These are phyloP conservation scores for Tetrapedia diversipes DNA, from an alignment of 2,888 invertebrate genomes.

Conservation along the genomic window DNA sequence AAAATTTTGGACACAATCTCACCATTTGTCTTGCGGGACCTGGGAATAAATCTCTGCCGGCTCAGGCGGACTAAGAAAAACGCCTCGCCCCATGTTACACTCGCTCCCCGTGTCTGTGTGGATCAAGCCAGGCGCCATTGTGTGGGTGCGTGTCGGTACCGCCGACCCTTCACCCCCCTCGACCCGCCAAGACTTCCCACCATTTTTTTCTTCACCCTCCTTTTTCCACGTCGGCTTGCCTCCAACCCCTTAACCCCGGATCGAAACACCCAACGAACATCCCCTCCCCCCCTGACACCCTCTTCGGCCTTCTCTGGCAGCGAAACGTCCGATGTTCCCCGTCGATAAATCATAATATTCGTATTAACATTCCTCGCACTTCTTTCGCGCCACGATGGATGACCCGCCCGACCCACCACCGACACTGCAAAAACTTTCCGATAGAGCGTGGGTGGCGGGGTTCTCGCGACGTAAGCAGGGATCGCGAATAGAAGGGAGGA, in stretches of 20 bases:
- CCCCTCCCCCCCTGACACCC: background rate
- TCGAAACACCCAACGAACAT: constrained; percentile 49
- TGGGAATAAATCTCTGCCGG: constrained; percentile 87
- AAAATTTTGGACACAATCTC: constrained; percentile 92
- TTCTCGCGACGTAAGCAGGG: constrained; percentile 61
- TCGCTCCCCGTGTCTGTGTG: constrained; percentile 28
- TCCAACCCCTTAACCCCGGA: constrained; percentile 61
- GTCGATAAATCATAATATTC: constrained; percentile 81
- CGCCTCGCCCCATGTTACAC: constrained; percentile 81
- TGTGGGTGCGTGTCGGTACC: constrained; percentile 37
- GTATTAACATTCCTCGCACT: constrained; percentile 81
- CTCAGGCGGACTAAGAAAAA: constrained; percentile 85
- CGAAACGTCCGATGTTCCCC: constrained; percentile 71
- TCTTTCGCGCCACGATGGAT: constrained; percentile 74
- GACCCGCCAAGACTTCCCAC: constrained; percentile 63
- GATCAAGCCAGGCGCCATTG: constrained; percentile 24
- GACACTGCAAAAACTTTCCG: constrained; percentile 60
- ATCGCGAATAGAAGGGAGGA: constrained; percentile 19
- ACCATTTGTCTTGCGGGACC: constrained; percentile 90
- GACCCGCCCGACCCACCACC: constrained; percentile 69
- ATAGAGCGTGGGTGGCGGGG: constrained; percentile 44
- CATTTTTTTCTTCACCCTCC: constrained; percentile 64
- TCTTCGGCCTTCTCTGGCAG: background rate
- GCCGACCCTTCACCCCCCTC: too few relatives aligned
- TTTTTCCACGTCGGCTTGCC: constrained; percentile 60